These are phyloP conservation scores for Pyrocephalus nanus DNA, from an alignment of 2,797 vertebrate genomes.

Conservation along the genomic window DNA sequence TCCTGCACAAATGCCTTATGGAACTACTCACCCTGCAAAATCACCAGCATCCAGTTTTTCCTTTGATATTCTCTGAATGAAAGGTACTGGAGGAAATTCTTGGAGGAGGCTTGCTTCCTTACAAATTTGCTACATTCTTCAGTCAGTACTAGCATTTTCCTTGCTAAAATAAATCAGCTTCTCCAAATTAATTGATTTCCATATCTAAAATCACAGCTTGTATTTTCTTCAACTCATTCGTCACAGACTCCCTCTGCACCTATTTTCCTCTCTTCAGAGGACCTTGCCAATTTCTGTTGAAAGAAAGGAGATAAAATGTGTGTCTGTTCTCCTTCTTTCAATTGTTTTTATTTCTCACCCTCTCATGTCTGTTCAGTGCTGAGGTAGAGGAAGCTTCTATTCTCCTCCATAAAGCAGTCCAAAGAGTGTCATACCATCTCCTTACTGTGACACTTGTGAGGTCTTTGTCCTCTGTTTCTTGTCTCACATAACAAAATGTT, in stretches of 20 bases:
- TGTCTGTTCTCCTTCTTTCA: not conserved
- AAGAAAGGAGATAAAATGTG: not conserved
- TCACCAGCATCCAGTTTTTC: not conserved
- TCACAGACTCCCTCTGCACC: not conserved
- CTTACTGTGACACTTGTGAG: not conserved
- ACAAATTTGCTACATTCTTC: not conserved
- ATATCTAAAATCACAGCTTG: constrained; percentile 1
- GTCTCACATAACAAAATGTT: not conserved
- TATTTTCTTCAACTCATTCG: not conserved
- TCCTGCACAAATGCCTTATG: not conserved
- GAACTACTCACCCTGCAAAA: not conserved
- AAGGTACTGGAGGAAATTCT: not conserved
- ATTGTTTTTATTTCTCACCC: not conserved
- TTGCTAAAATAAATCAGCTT: constrained; percentile 11
- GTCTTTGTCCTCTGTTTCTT: not conserved
- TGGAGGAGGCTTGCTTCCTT: not conserved
- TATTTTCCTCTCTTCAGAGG: not conserved
- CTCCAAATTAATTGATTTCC: constrained; percentile 20
- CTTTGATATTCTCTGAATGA: not conserved
- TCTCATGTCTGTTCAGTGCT: not conserved
- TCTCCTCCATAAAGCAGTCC: not conserved
- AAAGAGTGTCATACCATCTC: not conserved
- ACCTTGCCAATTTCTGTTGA: not conserved
- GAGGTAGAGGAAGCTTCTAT: not conserved
- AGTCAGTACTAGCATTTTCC: not conserved